A percentile compares a stretch with the other conserved stretches of the same genome.
Conservation (phyloP, 2,888 invertebrate genomes). For the Eristalis pertinax region DNA sequence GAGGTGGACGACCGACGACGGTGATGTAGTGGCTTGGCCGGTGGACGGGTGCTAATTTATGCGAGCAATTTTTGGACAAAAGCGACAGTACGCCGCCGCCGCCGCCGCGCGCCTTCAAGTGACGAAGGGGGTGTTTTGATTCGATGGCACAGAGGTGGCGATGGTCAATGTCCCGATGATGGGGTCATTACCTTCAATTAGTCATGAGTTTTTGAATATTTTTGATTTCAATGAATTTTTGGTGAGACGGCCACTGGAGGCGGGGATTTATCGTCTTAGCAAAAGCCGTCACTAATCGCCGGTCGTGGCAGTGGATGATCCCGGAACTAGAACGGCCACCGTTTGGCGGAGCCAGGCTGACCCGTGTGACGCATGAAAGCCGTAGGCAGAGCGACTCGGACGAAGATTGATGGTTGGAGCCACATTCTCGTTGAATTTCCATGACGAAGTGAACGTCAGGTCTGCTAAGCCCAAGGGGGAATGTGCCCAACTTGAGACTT, state of each 20-base stretch:
- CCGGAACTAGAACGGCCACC: background rate
- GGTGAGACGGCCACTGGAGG: background rate
- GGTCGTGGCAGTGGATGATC: background rate
- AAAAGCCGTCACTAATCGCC: too few species aligned
- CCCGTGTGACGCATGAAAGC: background rate
- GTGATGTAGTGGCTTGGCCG: background rate
- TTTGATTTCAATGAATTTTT: background rate
- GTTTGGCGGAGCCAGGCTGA: background rate
- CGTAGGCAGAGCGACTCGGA: background rate
- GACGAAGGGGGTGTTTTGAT: background rate
- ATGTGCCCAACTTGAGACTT: too few species aligned
- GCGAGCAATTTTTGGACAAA: background rate
- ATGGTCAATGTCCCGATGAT: background rate
- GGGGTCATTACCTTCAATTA: background rate
- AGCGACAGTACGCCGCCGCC: background rate
- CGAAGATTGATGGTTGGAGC: background rate
- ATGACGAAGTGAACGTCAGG: background rate
- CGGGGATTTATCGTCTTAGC: background rate
- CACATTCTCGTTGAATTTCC: background rate
- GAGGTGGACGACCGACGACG: background rate
- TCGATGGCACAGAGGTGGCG: background rate
- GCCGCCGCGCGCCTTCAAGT: background rate
- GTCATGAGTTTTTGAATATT: background rate
- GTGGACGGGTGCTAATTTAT: background rate
- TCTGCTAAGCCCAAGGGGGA: too few species aligned